Percentiles rank a stretch among this genome's conserved stretches.
phyloP scores from a whole-genome alignment of 2,888 invertebrate species.

The Eristalis pertinax region DNA sequence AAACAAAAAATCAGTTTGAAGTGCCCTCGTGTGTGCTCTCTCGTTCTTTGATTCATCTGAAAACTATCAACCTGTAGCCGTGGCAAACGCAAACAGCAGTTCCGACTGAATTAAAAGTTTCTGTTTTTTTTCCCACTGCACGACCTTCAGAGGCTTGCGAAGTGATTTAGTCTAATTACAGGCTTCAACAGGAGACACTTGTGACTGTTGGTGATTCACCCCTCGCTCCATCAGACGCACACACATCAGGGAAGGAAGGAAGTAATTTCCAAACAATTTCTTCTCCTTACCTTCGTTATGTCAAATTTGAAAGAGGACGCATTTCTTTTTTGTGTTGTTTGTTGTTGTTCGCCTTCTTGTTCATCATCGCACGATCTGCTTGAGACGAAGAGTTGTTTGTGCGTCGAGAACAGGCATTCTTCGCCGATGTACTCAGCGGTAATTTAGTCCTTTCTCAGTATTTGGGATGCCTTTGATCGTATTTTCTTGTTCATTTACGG shows the following conservation, averaged over 20 bases:
- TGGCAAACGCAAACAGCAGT: neutral
- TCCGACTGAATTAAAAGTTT: conserved; percentile 31
- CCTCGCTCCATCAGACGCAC: neutral
- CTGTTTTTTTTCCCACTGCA: neutral
- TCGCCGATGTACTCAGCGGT: neutral
- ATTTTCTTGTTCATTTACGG: conserved; percentile 11
- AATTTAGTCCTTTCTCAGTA: neutral
- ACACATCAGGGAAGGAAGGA: conserved; percentile 49
- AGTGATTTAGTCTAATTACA: neutral
- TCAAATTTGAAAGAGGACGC: conserved; percentile 8
- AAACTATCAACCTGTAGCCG: neutral
- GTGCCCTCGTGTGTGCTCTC: neutral
- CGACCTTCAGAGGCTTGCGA: too few species aligned
- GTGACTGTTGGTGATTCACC: neutral
- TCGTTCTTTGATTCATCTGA: neutral
- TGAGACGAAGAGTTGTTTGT: conserved; percentile 14
- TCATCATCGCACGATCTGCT: neutral
- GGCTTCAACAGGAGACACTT: neutral
- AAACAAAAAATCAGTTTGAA: neutral
- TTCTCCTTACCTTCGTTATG: neutral
- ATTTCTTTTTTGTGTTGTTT: conserved; percentile 2
- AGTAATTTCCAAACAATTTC: conserved; percentile 54
- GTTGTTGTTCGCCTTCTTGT: neutral
- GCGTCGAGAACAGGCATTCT: conserved; percentile 33
- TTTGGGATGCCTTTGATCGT: conserved; percentile 22